phyloP scores from a whole-genome alignment of 2,888 invertebrate species.

The Dryomyza anilis region DNA sequence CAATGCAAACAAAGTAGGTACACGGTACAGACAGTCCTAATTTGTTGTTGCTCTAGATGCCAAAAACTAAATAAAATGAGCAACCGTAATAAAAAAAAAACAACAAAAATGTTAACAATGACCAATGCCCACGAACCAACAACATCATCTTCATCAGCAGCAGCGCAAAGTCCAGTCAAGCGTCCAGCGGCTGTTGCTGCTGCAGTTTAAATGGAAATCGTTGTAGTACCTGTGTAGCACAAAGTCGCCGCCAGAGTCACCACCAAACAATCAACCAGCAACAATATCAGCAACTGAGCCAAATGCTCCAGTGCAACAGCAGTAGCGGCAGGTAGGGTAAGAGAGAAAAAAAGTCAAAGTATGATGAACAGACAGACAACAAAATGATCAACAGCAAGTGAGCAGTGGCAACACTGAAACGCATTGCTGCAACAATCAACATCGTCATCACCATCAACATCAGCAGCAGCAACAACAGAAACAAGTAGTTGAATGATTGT shows the following conservation, averaged over 20 bases:
- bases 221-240: background rate
- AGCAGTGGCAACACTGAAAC: background rate
- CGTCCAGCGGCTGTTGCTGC: background rate
- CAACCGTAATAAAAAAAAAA: background rate
- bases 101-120: background rate
- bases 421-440: background rate
- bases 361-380: background rate
- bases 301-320: background rate
- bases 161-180: slow-evolving; percentile 9
- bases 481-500: background rate
- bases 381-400: background rate
- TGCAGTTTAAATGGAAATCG: slow-evolving; percentile 3
- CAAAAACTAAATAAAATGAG: background rate
- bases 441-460: background rate
- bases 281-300: background rate
- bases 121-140: background rate
- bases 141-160: too few relatives aligned
- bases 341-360: background rate
- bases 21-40: slow-evolving; percentile 19
- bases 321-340: background rate
- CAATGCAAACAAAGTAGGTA: too few relatives aligned
- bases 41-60: slow-evolving; percentile 6
- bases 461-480: background rate
- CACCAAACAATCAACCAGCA: background rate
- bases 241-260: background rate